Base-by-base conservation (phyloP, 2,888 invertebrate genomes). In the Merodon equestris region DNA sequence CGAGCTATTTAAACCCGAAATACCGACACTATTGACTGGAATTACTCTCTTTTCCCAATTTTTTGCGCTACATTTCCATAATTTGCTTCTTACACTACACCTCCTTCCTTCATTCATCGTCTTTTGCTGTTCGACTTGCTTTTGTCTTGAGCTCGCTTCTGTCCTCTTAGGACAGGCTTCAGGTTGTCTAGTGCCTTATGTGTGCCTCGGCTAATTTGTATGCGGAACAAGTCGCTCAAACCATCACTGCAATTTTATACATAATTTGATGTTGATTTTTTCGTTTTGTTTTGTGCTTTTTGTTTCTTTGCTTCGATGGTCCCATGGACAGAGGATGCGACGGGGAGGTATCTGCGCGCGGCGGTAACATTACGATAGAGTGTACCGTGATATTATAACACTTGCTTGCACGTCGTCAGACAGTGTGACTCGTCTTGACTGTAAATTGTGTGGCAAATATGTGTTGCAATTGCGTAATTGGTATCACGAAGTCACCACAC, bases 361-460 rank as follows among this genome's bases (percentile, higher is more conserved):
- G 40, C 3, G 10, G 9, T 10, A 27, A 27, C 27, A 27, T 27
- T 27, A 27, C 27, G 27, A n/a, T 40, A 3, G n/a, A 14, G 19
- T 19, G 51, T 58, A 51, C 45, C 50, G 45, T 47, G 68, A 54
- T 64, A 79, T 79, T 73, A 74, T 79, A 79, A 74, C 68, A 79
- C 79, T 67, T 63, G 61, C 61, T 79, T 9, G 54, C 68, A 50
- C 77, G 63, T 77, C 77, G 63, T 72, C 79, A 79, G 74, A 74
- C 74, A 63, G 68, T 58, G 63, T 74, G 79, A 74, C 74, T 79
- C 79, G 79, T 74, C 79, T 79, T 79, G 79, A 79, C 70, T 79
- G 54, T 70, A 64, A 79, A 79, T 68, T 58, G 54, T 18, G 48
- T 50, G 63, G 57, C 57, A 68, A 70, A 56, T 60, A 57, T 64